Evolutionary conservation across 2,797 vertebrate genomes (phyloP).

Genomic region (Hafferia zeledoni): DNA sequence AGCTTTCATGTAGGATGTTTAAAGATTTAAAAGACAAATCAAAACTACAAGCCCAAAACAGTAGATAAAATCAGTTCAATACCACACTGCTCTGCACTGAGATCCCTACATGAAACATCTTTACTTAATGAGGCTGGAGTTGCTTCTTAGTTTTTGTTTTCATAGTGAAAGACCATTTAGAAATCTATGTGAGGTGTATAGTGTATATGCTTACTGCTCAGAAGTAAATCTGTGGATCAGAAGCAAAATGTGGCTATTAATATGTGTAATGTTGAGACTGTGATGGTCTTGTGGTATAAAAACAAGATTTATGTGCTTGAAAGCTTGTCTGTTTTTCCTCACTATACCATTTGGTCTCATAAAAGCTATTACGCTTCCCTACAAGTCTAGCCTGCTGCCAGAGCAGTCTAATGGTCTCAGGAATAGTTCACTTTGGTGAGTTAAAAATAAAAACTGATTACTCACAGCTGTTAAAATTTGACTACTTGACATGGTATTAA

Average conservation of each 20-base stretch:
- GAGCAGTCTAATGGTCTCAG: background rate
- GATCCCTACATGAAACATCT: background rate
- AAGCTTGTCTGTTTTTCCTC: background rate
- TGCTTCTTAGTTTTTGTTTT: background rate
- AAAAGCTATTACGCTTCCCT: background rate
- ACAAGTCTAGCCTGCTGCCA: background rate
- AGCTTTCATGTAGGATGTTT: background rate
- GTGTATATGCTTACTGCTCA: background rate
- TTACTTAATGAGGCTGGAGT: background rate
- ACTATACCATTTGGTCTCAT: background rate
- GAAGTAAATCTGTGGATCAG: background rate
- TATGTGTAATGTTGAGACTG: background rate
- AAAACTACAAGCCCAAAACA: background rate
- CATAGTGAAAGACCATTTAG: background rate
- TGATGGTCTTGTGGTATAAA: background rate
- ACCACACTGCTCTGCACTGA: background rate
- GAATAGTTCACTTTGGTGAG: background rate
- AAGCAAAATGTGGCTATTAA: background rate
- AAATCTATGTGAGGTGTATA: background rate
- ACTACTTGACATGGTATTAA: background rate
- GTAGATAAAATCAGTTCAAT: background rate
- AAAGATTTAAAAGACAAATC: background rate
- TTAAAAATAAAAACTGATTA: background rate
- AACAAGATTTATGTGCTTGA: background rate
- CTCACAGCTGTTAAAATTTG: background rate